Conservation (phyloP, 2,797 vertebrate species). For the Pyrocephalus nanus region DNA sequence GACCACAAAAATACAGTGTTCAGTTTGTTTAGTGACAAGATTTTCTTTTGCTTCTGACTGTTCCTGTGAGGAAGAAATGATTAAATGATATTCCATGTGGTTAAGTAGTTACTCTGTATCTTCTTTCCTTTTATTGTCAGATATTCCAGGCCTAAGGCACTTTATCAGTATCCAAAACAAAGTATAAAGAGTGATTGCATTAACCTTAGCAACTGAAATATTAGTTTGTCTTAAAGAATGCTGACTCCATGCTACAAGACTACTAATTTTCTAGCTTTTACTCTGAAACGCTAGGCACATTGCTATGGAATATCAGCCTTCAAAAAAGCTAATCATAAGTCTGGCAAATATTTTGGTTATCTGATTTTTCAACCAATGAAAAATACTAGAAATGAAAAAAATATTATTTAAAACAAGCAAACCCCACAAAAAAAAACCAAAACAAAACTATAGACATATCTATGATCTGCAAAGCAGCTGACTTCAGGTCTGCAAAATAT, state of each 20-base stretch:
- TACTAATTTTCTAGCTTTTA: not conserved
- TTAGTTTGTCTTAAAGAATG: not conserved
- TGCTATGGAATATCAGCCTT: not conserved
- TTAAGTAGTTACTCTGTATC: not conserved
- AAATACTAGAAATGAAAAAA: not conserved
- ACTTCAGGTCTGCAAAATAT: not conserved
- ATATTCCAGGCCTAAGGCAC: not conserved
- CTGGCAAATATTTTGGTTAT: not conserved
- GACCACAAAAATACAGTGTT: not conserved
- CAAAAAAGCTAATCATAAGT: not conserved
- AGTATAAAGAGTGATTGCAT: not conserved
- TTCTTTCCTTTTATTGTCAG: not conserved
- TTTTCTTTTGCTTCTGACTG: not conserved
- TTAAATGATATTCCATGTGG: not conserved
- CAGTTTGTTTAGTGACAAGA: not conserved
- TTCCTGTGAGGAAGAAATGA: not conserved
- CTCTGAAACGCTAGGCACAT: not conserved
- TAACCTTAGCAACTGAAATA: not conserved
- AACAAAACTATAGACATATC: too few species aligned
- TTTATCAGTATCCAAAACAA: not conserved
- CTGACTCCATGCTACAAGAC: not conserved
- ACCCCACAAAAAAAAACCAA: too few species aligned
- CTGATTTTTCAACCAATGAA: not conserved
- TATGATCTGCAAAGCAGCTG: not conserved
- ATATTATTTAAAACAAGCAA: not conserved